Base-by-base conservation (phyloP, 2,113 vertebrate genomes). In the Paracanthobrama guichenoti region DNA sequence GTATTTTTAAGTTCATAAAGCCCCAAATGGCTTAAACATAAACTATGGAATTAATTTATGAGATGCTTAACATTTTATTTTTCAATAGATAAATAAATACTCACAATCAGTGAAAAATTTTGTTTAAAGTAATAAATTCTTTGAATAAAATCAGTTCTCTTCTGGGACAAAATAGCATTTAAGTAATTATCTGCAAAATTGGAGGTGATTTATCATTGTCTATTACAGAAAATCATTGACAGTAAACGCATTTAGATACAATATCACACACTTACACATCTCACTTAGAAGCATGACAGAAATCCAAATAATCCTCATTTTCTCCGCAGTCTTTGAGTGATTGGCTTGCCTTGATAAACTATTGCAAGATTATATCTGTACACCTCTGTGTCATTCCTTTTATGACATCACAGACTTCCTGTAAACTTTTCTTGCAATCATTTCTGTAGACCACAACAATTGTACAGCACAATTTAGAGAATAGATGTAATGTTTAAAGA, bases 391-490 rank as follows among this genome's bases (percentile, higher is more conserved):
- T 62, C 11, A 3, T 10, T 10, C 16, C 12, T 44, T 26, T 60
- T 16, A 13, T 79, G n/a, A 62, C 77, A 64, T 64, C 57, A 79
- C 57, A 46, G 57, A 26, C 77, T 79, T 79, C 77, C 77, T 79
- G 77, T 79, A 20, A 79, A 39, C 77, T 79, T 79, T 79, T 62
- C 57, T 28, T 22, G n/a, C 5, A 64, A 79, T 46, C 8, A 22
- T 55, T 3, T 50, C 0, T 3, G 0, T 4, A 50, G 13, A 50
- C 72, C 44, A 74, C 72, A 74, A 20, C 44, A 74, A 53, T 6
- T 8, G n/a, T 5, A 62, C 59, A 26, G 1, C 11, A 26, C 10
- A 4, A 26, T 62, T 26, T 26, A 26, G 39, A 39, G 39, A 7
- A 7, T 7, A 16, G 14, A 50, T 10, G 4, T 16, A 50, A 53